These are phyloP conservation scores for Neocrepidodera transversa DNA, from an alignment of 2,888 invertebrate genomes.

Conservation along the genomic window DNA sequence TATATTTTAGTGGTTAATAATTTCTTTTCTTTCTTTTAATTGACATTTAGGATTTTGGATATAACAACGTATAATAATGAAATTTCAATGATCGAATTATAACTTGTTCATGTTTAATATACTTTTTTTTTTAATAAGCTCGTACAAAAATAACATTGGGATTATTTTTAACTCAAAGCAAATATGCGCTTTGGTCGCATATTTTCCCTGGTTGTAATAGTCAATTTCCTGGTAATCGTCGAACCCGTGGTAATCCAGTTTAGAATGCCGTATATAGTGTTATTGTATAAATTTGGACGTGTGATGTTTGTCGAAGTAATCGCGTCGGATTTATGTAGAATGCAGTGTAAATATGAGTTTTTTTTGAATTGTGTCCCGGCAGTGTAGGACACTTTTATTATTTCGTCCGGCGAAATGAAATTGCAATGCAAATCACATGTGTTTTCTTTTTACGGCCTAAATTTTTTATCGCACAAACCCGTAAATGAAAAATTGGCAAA, in stretches of 20 bases:
- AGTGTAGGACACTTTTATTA: slow-evolving; percentile 12
- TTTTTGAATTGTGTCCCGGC: slow-evolving; percentile 15
- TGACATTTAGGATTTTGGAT: too few species aligned
- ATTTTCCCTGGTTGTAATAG: slow-evolving; percentile 54
- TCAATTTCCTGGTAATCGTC: slow-evolving; percentile 56
- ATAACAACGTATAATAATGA: too few species aligned
- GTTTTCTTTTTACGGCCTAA: too few species aligned
- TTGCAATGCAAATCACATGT: slow-evolving; percentile 16
- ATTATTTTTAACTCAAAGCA: not conserved
- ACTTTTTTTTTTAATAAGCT: too few species aligned
- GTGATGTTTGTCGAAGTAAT: slow-evolving; percentile 37
- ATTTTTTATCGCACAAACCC: too few species aligned
- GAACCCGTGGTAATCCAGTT: slow-evolving; percentile 53
- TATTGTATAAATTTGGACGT: slow-evolving; percentile 54
- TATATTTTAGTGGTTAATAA: too few species aligned
- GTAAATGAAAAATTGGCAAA: too few species aligned
- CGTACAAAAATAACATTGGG: too few species aligned
- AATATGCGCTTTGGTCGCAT: slow-evolving; percentile 35
- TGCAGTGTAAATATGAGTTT: slow-evolving; percentile 27
- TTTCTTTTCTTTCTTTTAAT: too few species aligned
- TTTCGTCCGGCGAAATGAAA: slow-evolving; percentile 11
- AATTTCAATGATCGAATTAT: too few species aligned
- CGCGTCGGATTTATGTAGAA: slow-evolving; percentile 32
- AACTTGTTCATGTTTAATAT: too few species aligned
- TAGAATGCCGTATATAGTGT: slow-evolving; percentile 46